phyloP scores from a whole-genome alignment of 2,797 vertebrate genomes.

The Menidia menidia region DNA sequence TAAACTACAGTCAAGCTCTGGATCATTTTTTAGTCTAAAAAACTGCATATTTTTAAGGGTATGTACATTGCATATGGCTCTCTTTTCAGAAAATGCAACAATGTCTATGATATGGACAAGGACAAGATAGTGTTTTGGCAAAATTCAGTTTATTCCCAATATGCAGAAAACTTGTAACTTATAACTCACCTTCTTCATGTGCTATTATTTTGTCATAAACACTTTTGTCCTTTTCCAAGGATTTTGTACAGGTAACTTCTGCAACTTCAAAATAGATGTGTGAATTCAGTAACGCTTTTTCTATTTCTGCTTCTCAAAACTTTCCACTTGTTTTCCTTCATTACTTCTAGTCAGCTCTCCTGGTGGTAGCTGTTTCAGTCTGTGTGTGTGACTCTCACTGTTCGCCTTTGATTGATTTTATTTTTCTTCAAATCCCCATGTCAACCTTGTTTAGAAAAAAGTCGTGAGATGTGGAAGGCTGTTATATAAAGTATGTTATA shows the following conservation, averaged over 20 bases:
- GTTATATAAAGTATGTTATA: conserved; percentile 37
- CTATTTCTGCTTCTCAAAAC: conserved; percentile 35
- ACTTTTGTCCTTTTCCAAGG: conserved; percentile 11
- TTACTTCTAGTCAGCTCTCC: conserved; percentile 24
- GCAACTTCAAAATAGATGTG: conserved; percentile 42
- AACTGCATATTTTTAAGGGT: too few species aligned
- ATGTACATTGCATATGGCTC: not conserved
- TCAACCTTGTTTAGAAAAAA: conserved; percentile 22
- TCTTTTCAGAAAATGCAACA: conserved; percentile 10
- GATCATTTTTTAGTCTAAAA: not conserved
- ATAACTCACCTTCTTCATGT: conserved; percentile 30
- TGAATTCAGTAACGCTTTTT: conserved; percentile 35
- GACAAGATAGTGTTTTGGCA: conserved; percentile 8
- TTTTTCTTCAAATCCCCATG: conserved; percentile 22
- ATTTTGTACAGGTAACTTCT: conserved; percentile 25
- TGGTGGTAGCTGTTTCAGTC: conserved; percentile 36
- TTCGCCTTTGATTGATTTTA: conserved; percentile 22
- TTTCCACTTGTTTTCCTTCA: conserved; percentile 29
- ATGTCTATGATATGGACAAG: conserved; percentile 12
- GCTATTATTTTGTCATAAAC: conserved; percentile 8
- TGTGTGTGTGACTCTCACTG: conserved; percentile 34
- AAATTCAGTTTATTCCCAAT: conserved; percentile 55
- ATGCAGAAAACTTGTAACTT: conserved; percentile 44
- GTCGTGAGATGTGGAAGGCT: conserved; percentile 3
- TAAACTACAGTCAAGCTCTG: not conserved